These are phyloP conservation scores for Acleris laterana DNA, from an alignment of 2,888 invertebrate species.

Conservation along the genomic window DNA sequence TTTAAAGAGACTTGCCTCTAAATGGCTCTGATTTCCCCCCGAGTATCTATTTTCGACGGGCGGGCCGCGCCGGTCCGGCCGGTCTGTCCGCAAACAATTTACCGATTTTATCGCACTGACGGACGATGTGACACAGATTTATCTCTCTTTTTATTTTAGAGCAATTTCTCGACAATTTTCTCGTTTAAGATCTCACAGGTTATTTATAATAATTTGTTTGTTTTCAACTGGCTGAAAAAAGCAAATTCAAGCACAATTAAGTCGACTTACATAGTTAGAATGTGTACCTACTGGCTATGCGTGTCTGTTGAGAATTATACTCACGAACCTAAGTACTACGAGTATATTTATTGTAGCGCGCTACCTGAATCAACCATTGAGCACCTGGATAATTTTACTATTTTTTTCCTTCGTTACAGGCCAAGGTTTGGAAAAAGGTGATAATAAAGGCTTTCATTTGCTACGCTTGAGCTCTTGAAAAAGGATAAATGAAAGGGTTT, in stretches of 20 bases:
- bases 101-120: constrained; percentile 18
- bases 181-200: neutral
- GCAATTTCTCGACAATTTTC: neutral
- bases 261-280: neutral
- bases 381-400: constrained; percentile 17
- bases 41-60: constrained; percentile 1
- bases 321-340: constrained; percentile 2
- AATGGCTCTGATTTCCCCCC: neutral
- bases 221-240: no score
- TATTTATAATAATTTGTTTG: no score
- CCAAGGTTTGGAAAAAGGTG: constrained; percentile 19
- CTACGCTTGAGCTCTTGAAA: constrained; percentile 31
- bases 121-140: constrained; percentile 6
- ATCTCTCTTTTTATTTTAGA: constrained; percentile 12
- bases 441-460: constrained; percentile 34
- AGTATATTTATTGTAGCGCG: constrained; percentile 18
- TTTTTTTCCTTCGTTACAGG: constrained; percentile 24
- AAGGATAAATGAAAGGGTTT: constrained; percentile 34
- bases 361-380: constrained; percentile 23
- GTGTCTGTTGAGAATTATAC: constrained; percentile 8
- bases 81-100: constrained; percentile 17
- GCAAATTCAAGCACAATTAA: no score
- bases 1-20: no score
- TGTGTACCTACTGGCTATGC: constrained; percentile 1
- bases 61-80: neutral